Evolutionary conservation across 2,113 vertebrate species (phyloP), one percentile per base, ranked within the genome.

Genomic region (Nestor notabilis): DNA sequence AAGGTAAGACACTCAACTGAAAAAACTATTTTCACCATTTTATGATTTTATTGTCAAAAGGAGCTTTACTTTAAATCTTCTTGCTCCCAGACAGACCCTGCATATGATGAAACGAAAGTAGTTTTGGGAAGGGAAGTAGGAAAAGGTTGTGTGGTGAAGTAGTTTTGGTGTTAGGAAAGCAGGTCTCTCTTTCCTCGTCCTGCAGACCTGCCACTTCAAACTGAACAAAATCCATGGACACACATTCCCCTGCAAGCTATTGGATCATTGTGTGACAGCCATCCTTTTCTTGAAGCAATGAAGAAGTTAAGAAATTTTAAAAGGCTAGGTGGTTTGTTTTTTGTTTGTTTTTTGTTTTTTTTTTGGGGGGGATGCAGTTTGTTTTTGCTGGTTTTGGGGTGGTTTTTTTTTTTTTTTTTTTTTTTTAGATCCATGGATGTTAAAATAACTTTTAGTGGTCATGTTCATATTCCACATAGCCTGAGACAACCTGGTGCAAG

Each of bases 381-480:
- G 5, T 44, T 44, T 39, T 39, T 39, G 39, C 39, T 50, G 17
- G 10, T 53, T 23, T 47, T 47, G 21, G 19, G 46, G 44, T 18
- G 24, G 24, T 16, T 0, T 50, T 52, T 52, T 16, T 7, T 24
- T 24, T 49, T 27, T 5, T 20, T 19, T 11, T 7, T 18, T 29
- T 35, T 43, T 25, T 68, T 71, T 72, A 5, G 29, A 91, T 55
- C 3, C 35, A 5, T 39, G 21, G 17, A 35, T 43, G 2, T 43
- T 88, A 72, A 89, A 85, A 25, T 14, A 37, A 58, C 9, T 14
- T 82, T 61, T 76, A 31, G 8, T 20, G 5, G 75, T 76, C 35
- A 7, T 0, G 3, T 31, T 69, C 7, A 2, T 77, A 13, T 56
- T 80, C 20, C 5, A 4, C 1, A 7, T 29, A 55, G 8, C 15